A percentile compares a stretch with the other conserved stretches of the same genome.
These are phyloP conservation scores for Trichopoda pennipes DNA, from an alignment of 2,888 invertebrate species.

Conservation along the genomic window DNA sequence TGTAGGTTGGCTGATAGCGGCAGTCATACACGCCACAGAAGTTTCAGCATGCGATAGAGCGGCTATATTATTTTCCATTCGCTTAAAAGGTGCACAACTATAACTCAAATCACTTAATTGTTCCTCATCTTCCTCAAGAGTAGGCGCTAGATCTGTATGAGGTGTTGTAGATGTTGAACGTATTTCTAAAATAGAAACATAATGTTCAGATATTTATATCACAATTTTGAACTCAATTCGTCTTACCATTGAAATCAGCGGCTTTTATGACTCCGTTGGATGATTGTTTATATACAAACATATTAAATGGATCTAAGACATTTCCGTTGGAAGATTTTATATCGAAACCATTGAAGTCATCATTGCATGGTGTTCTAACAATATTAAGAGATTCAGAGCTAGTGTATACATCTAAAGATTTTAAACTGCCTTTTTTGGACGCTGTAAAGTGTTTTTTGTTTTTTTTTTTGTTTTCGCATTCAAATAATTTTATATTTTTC, in stretches of 20 bases:
- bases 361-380: slow-evolving; percentile 73
- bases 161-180: slow-evolving; percentile 81
- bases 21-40: slow-evolving; percentile 75
- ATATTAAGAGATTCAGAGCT: slow-evolving; percentile 70
- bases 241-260: slow-evolving; percentile 52
- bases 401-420: slow-evolving; percentile 71
- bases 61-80: slow-evolving; percentile 88
- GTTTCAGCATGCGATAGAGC: slow-evolving; percentile 84
- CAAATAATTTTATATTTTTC: not conserved
- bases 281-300: slow-evolving; percentile 60
- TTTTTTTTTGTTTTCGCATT: not conserved
- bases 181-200: slow-evolving; percentile 68
- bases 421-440: slow-evolving; percentile 60
- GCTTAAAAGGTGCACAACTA: slow-evolving; percentile 85
- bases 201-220: no score
- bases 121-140: slow-evolving; percentile 87
- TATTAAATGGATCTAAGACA: slow-evolving; percentile 55
- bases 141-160: slow-evolving; percentile 85
- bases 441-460: slow-evolving; percentile 37
- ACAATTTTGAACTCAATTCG: not conserved
- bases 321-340: slow-evolving; percentile 72
- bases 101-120: slow-evolving; percentile 82
- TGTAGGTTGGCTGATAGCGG: slow-evolving; percentile 75
- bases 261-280: slow-evolving; percentile 52
- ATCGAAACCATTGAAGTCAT: slow-evolving; percentile 72